Evolutionary conservation across 2,113 vertebrate species (phyloP).

Genomic region (Apeltes quadracus): DNA sequence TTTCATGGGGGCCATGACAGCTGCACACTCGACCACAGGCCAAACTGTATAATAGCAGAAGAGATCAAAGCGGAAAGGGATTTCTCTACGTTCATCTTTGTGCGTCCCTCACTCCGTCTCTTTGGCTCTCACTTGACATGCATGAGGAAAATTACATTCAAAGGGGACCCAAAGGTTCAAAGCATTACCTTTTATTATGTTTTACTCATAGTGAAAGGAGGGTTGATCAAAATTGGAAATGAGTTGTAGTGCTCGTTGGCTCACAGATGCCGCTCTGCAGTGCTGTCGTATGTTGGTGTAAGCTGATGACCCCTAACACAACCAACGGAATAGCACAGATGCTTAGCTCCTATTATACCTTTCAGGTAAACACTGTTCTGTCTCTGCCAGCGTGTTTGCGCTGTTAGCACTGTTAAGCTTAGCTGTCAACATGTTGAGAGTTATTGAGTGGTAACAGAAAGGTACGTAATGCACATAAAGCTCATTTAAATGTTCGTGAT

Average conservation of each 20-base stretch:
- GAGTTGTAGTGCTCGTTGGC: not conserved
- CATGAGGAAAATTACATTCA: conserved; percentile 21
- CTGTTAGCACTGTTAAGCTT: not conserved
- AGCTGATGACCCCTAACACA: not conserved
- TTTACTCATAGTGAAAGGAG: conserved; percentile 29
- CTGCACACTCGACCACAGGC: conserved; percentile 58
- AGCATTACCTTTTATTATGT: conserved; percentile 16
- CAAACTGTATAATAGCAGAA: conserved; percentile 51
- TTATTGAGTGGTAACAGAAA: not conserved
- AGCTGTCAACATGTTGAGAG: not conserved
- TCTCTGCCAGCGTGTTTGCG: not conserved
- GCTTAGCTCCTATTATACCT: not conserved
- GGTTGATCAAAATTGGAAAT: not conserved
- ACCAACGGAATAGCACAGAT: not conserved
- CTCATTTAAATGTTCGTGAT: not conserved
- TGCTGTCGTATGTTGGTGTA: not conserved
- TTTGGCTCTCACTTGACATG: conserved; percentile 18
- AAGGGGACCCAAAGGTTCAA: conserved; percentile 39
- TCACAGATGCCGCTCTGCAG: not conserved
- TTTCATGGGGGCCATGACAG: conserved; percentile 64
- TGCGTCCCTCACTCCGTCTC: conserved; percentile 3
- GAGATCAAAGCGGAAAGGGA: conserved; percentile 59
- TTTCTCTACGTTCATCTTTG: conserved; percentile 20
- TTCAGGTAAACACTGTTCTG: not conserved
- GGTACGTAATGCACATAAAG: not conserved